Conservation (phyloP, 2,888 invertebrate species). For the Neoitamus cyanurus region DNA sequence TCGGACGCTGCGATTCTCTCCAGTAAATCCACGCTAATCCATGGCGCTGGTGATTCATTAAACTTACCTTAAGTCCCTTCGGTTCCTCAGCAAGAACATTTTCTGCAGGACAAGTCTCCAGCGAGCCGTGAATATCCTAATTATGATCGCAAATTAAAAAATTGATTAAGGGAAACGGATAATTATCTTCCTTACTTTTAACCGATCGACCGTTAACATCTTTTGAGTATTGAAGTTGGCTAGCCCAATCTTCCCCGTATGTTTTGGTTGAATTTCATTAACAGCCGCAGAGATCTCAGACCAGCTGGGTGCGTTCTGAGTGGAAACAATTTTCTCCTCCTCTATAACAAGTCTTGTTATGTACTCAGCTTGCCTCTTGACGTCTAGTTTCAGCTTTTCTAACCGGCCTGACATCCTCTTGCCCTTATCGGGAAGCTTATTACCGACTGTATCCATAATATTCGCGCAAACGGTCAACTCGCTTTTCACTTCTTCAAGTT, state of each 20-base stretch:
- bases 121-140: conserved; percentile 75
- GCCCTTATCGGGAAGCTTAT: conserved; percentile 74
- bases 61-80: conserved; percentile 70
- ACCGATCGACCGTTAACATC: conserved; percentile 76
- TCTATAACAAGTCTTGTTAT: conserved; percentile 68
- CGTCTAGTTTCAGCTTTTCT: conserved; percentile 65
- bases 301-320: conserved; percentile 57
- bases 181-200: conserved; percentile 66
- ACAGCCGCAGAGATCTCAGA: conserved; percentile 62
- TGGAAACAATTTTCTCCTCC: conserved; percentile 54
- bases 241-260: conserved; percentile 69
- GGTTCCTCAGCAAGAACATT: conserved; percentile 72
- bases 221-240: conserved; percentile 77
- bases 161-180: neutral
- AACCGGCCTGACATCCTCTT: conserved; percentile 69
- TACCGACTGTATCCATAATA: conserved; percentile 58
- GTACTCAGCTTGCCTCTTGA: conserved; percentile 67
- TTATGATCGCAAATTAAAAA: neutral
- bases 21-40: conserved; percentile 90
- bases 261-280: conserved; percentile 60
- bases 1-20: conserved; percentile 87
- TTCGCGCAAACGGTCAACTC: conserved; percentile 65
- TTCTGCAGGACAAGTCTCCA: conserved; percentile 76
- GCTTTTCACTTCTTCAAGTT: conserved; percentile 66
- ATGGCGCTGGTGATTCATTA: conserved; percentile 87